A percentile compares a stretch with the other conserved stretches of the same genome.
Evolutionary conservation across 2,888 invertebrate genomes (phyloP).

Genomic region (Helleia helle): DNA sequence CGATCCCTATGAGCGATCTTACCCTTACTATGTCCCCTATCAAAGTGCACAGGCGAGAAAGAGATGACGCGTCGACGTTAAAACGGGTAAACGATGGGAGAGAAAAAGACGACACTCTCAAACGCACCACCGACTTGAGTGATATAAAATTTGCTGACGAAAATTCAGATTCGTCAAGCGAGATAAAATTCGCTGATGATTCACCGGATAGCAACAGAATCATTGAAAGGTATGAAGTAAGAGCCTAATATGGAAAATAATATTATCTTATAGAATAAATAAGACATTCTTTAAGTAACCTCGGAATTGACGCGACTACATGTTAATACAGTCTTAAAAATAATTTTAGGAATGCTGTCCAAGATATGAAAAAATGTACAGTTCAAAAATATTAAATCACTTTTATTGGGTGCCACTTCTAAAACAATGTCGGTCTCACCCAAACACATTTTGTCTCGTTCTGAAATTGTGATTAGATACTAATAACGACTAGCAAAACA

Average conservation of each 20-base stretch:
- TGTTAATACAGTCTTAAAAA: no score
- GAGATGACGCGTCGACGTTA: slow-evolving; percentile 45
- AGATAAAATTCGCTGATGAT: slow-evolving; percentile 62
- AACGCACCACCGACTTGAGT: slow-evolving; percentile 72
- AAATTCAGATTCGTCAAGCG: slow-evolving; percentile 72
- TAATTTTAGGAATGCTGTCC: no score
- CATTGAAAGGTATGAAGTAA: slow-evolving; percentile 53
- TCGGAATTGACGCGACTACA: no score
- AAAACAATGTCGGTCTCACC: no score
- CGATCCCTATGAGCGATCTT: slow-evolving; percentile 60
- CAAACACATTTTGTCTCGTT: no score
- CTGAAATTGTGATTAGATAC: no score
- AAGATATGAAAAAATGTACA: no score
- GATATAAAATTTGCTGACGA: slow-evolving; percentile 84
- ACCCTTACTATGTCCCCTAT: slow-evolving; percentile 50
- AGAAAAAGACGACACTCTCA: slow-evolving; percentile 76
- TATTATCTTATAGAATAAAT: not conserved
- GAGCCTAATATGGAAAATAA: slow-evolving; percentile 30
- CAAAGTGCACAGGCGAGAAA: slow-evolving; percentile 47
- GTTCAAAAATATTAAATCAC: no score
- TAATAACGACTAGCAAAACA: no score
- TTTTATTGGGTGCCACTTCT: no score
- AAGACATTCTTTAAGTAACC: not conserved
- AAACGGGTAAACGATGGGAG: slow-evolving; percentile 79
- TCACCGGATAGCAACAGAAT: slow-evolving; percentile 63